Percentiles rank a stretch among this genome's conserved stretches.
Evolutionary conservation across 2,113 vertebrate species (phyloP).

Genomic region (Andinoacara biseriatus): DNA sequence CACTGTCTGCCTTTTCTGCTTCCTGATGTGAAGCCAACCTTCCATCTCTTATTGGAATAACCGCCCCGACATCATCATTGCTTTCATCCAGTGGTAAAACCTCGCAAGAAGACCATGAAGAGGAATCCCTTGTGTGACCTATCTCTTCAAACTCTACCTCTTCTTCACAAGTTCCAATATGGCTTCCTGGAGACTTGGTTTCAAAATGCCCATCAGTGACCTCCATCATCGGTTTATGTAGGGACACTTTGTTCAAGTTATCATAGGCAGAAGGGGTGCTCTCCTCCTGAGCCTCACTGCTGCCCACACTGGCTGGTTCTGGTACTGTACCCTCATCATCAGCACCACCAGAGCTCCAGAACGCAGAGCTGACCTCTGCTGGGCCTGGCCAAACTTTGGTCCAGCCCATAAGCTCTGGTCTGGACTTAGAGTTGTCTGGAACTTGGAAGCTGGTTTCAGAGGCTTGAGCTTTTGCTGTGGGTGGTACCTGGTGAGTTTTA

Average conservation of each 20-base stretch:
- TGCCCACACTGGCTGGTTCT: slow-evolving; percentile 52
- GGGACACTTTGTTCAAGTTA: slow-evolving; percentile 50
- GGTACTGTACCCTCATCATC: not conserved
- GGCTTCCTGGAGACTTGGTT: not conserved
- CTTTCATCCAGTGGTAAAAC: slow-evolving; percentile 55
- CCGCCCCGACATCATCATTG: not conserved
- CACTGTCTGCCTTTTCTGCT: slow-evolving; percentile 16
- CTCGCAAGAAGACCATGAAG: slow-evolving; percentile 70
- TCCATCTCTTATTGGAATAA: slow-evolving; percentile 31
- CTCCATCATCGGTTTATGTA: not conserved
- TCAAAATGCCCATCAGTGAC: not conserved
- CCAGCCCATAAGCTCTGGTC: slow-evolving; percentile 22
- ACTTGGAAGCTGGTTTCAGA: slow-evolving; percentile 18
- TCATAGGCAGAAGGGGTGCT: slow-evolving; percentile 73
- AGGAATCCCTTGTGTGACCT: slow-evolving; percentile 35
- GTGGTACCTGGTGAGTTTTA: not conserved
- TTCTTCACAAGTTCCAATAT: not conserved
- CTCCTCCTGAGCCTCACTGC: slow-evolving; percentile 68
- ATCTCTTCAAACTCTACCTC: slow-evolving; percentile 16
- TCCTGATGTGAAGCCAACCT: slow-evolving; percentile 29
- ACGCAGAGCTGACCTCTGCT: slow-evolving; percentile 24
- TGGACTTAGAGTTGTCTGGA: slow-evolving; percentile 7
- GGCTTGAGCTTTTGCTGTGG: not conserved
- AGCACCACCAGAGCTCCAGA: slow-evolving; percentile 56
- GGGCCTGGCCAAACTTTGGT: slow-evolving; percentile 25